Base-by-base conservation (phyloP, 2,113 vertebrate species). In the Arenaria interpres region DNA sequence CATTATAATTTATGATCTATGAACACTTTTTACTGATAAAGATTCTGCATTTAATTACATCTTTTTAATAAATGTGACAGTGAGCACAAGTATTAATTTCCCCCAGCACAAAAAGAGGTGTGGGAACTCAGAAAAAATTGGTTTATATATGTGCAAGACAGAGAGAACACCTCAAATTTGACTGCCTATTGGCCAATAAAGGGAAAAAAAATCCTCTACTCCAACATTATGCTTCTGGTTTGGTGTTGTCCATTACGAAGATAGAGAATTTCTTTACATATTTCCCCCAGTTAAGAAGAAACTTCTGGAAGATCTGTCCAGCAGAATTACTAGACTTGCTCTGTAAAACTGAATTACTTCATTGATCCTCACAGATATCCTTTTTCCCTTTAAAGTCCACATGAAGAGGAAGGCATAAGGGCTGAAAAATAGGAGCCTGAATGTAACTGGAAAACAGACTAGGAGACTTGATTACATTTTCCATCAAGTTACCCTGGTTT, bases 381-480 rank as follows among this genome's bases (percentile, higher is more conserved):
- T 89, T 51, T 39, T 78, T 56, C 54, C 67, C 56, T 92, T 92
- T 50, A 32, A 89, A 94, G 62, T 64, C 73, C 25, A 24, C 6
- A 21, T 35, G 66, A 75, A 92, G 32, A 75, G 43, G 25, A 35
- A 93, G 19, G 88, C 78, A 83, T 33, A 90, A 88, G 33, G 33
- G 46, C 74, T 92, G 82, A 90, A 85, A 88, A 88, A 96, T 4
- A 24, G 11, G 89, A 91, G 43, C 46, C 54, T 93, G 66, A 63
- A 94, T 35, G 35, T 88, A 93, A 39, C 82, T 78, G 75, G 72
- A 96, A 95, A 94, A 71, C 79, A 80, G 90, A 91, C 75, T 80
- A 25, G 75, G n/a, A 81, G 37, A 41, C 53, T 83, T 95, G 75
- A 96, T 94, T 94, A 90, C 75, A 84, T 94, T 96, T 95, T 67